These are phyloP conservation scores for Vanacampus margaritifer DNA, from an alignment of 2,113 vertebrate species.

Conservation along the genomic window DNA sequence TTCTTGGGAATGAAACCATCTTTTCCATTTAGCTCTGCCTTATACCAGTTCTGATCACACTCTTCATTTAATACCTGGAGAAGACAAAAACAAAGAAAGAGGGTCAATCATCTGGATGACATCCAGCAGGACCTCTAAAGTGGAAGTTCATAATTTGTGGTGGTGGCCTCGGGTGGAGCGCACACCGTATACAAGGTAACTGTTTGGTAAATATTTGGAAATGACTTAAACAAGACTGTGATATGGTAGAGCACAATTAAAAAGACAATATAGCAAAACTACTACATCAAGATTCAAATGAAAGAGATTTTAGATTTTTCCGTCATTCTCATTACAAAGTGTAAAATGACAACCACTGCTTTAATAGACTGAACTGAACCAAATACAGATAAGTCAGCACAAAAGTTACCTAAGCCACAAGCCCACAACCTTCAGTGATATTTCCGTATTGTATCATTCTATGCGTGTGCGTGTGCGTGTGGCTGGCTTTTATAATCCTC, in stretches of 20 bases:
- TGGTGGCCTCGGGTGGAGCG: not conserved
- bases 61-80: conserved; percentile 95
- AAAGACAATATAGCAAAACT: not conserved
- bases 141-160: conserved; percentile 27
- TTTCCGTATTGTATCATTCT: not conserved
- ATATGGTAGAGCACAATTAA: not conserved
- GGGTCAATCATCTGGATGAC: not conserved
- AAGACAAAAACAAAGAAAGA: conserved; percentile 6
- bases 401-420: not conserved
- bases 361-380: not conserved
- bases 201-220: conserved; percentile 18
- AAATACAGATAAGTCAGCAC: not conserved
- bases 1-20: conserved; percentile 99
- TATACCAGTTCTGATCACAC: conserved; percentile 83
- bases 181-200: not conserved
- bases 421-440: not conserved
- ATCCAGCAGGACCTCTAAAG: conserved; percentile 1
- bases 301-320: too few relatives aligned
- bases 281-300: too few relatives aligned
- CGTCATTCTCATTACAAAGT: too few relatives aligned
- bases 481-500: not conserved
- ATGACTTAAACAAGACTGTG: not conserved
- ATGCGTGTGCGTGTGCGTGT: not conserved
- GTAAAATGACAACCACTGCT: too few relatives aligned
- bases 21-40: conserved; percentile 94